These are phyloP conservation scores for Drosophila persimilis DNA, from an alignment of 1,140 invertebrate genomes.

Conservation along the genomic window DNA sequence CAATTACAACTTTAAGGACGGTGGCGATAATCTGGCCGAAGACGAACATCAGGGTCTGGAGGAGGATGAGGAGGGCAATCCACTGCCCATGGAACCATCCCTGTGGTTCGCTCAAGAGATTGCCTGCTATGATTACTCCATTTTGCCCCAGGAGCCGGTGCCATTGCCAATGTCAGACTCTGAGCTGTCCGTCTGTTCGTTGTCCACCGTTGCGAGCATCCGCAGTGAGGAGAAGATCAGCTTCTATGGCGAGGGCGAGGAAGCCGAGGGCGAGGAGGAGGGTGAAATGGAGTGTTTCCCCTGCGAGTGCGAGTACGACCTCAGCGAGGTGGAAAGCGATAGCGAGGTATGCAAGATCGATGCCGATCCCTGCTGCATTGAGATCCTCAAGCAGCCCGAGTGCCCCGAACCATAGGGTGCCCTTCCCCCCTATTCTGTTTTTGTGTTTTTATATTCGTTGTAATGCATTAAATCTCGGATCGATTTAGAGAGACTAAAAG, in stretches of 20 bases:
- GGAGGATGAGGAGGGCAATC: conserved; percentile 61
- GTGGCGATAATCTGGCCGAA: not conserved
- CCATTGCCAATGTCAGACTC: conserved; percentile 86
- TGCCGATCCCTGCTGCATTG: conserved; percentile 67
- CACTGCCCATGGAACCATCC: conserved; percentile 69
- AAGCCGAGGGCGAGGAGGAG: conserved; percentile 73
- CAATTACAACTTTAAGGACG: conserved; percentile 19
- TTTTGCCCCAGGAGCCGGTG: conserved; percentile 87
- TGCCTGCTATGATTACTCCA: conserved; percentile 86
- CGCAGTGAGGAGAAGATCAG: conserved; percentile 57
- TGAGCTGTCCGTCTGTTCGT: conserved; percentile 81
- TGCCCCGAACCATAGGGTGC: conserved; percentile 38
- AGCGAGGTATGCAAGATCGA: conserved; percentile 62
- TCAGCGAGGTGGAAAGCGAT: conserved; percentile 58
- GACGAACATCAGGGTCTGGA: conserved; percentile 78
- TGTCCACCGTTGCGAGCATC: conserved; percentile 49
- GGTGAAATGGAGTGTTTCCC: conserved; percentile 62
- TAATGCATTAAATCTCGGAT: conserved; percentile 1
- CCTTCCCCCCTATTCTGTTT: conserved; percentile 1
- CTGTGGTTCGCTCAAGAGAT: conserved; percentile 87
- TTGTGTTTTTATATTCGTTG: conserved; percentile 16
- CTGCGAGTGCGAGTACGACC: conserved; percentile 60
- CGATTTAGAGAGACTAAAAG: too few species aligned
- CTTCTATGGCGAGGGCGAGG: conserved; percentile 75
- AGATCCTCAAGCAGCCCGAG: conserved; percentile 61